These are phyloP conservation scores for Panulirus ornatus DNA, from an alignment of 1,140 invertebrate genomes.

Conservation along the genomic window DNA sequence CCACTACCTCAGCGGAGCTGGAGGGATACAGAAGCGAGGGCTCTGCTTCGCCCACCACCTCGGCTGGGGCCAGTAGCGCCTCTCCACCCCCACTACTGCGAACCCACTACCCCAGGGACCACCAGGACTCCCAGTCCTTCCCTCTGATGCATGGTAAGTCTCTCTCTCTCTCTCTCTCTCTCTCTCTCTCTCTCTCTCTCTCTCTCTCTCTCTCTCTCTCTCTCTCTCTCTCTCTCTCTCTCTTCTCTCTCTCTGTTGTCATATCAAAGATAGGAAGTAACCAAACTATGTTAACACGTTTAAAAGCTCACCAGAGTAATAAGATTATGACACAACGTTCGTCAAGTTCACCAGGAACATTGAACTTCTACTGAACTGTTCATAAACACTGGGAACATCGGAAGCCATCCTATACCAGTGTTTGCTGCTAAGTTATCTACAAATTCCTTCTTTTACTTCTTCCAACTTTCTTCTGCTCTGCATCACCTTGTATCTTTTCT, in stretches of 20 bases:
- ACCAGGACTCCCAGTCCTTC: neutral
- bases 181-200: neutral
- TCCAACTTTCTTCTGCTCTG: no score
- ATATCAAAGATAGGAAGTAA: neutral
- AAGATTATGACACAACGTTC: neutral
- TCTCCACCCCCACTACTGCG: neutral
- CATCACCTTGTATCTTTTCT: no score
- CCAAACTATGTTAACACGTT: neutral
- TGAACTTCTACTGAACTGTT: slow-evolving; percentile 3
- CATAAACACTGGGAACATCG: neutral
- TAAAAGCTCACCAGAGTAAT: neutral
- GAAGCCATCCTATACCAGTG: neutral
- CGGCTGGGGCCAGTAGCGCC: neutral
- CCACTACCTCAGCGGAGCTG: neutral
- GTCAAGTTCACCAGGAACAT: neutral
- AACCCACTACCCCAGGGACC: neutral
- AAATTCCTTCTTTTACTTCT: no score
- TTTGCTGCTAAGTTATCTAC: neutral
- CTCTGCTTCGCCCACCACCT: neutral
- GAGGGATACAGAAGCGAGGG: neutral
- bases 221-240: neutral
- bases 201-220: neutral
- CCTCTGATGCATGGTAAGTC: neutral
- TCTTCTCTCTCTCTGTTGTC: neutral
- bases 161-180: neutral